Evolutionary conservation across 2,113 vertebrate species (phyloP), one percentile per base, ranked within the genome.

Genomic region (Hepsetus odoe): DNA sequence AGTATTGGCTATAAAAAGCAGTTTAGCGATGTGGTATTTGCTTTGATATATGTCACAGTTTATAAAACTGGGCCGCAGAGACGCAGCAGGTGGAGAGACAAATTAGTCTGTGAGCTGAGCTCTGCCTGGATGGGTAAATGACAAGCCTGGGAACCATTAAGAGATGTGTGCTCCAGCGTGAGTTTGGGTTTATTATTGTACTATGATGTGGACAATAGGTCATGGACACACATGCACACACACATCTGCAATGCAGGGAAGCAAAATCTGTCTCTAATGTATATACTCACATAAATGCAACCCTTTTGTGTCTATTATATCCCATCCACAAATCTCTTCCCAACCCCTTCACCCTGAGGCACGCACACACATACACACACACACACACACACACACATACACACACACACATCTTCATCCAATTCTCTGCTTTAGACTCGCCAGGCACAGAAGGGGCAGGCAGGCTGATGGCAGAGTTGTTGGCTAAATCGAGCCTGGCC

Each of bases 31-130:
- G 44, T 67, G 62, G 69, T 72, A 11, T 68, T 58, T 58, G 18
- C 13, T 69, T 55, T 35, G 40, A 76, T 65, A 20, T 76, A 75
- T 35, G 74, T 33, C 58, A 28, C 9, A 24, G 14, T 38, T 22
- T 40, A 61, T 71, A 46, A 78, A 76, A 76, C 44, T 76, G 32
- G 74, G 62, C 49, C 74, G 66, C 46, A 46, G 61, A 72, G 42
- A 77, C 75, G 33, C 4, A 24, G 24, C 70, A 35, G 38, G 24
- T 20, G 8, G 26, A 40, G 30, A 70, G 42, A 69, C 66, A 56
- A 69, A 82, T 82, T 59, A 59, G 51, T 59, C 58, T 55, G 49
- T 30, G 11, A 56, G 32, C 40, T 62, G 18, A 33, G 16, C 59
- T 33, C 59, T 30, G 30, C 26, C 62, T 74, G 70, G 76, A 66